phyloP scores from a whole-genome alignment of 2,888 invertebrate genomes.

The Sarcophaga variegata region DNA sequence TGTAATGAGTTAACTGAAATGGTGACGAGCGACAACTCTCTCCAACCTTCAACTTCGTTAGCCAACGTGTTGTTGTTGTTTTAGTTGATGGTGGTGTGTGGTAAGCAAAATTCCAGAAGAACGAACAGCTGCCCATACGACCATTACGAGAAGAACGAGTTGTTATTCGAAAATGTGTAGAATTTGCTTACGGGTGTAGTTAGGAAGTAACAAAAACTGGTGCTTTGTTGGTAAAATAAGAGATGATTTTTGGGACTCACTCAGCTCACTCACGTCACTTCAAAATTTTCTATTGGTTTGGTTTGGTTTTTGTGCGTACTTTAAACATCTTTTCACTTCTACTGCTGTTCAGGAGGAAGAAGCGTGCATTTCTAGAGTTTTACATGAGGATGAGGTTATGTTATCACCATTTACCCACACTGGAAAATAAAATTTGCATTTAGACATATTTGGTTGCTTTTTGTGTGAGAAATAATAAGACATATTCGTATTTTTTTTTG shows the following conservation, averaged over 20 bases:
- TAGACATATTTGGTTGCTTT: conserved; percentile 46
- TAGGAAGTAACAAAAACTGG: conserved; percentile 19
- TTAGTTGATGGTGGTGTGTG: background rate
- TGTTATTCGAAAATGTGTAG: conserved; percentile 40
- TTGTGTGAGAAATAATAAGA: conserved; percentile 58
- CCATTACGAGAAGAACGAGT: background rate
- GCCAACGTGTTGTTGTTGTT: conserved; percentile 28
- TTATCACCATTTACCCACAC: conserved; percentile 57
- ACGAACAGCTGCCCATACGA: conserved; percentile 2
- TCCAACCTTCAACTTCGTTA: conserved; percentile 40
- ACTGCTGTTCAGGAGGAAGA: conserved; percentile 11
- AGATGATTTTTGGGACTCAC: conserved; percentile 45
- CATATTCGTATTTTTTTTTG: conserved; percentile 49
- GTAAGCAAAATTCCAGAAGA: conserved; percentile 21
- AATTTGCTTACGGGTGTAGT: conserved; percentile 39
- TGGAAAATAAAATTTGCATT: conserved; percentile 71
- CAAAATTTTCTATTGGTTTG: background rate
- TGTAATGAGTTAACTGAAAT: conserved; percentile 27
- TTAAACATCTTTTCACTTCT: conserved; percentile 34
- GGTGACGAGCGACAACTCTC: conserved; percentile 10
- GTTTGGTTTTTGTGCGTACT: background rate
- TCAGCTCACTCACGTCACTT: conserved; percentile 47
- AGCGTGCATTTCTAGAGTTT: conserved; percentile 20
- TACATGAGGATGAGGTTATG: conserved; percentile 30
- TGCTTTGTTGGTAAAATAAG: conserved; percentile 45